Conservation (phyloP, 2,797 vertebrate species). For the Fratercula arctica region DNA sequence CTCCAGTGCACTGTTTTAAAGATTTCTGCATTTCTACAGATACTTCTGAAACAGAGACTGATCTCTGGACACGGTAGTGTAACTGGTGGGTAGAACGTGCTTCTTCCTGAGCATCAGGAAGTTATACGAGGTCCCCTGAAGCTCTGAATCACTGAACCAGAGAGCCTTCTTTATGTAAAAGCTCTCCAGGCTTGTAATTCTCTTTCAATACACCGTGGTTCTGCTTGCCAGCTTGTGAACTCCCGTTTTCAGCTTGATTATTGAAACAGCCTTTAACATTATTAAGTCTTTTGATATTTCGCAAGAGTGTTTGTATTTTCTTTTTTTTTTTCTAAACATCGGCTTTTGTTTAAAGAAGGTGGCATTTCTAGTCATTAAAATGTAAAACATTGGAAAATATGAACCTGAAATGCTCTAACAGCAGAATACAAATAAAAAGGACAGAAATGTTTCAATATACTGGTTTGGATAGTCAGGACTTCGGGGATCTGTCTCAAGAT, state of each 20-base stretch:
- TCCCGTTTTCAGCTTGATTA: neutral
- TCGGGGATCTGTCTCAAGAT: neutral
- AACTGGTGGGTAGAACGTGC: neutral
- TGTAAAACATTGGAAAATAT: neutral
- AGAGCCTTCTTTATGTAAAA: neutral
- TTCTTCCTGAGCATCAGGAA: neutral
- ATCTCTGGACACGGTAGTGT: neutral
- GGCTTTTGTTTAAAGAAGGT: neutral
- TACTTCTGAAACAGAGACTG: neutral
- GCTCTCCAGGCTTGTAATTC: neutral
- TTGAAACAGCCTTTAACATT: neutral
- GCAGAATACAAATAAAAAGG: neutral
- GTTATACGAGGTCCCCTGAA: neutral
- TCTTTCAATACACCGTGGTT: neutral
- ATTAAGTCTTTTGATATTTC: neutral
- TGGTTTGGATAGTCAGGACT: neutral
- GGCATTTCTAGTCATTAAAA: neutral
- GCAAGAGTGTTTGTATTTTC: neutral
- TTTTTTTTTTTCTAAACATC: neutral
- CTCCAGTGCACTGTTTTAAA: neutral
- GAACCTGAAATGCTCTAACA: neutral
- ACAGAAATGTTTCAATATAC: neutral
- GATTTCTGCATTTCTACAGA: neutral
- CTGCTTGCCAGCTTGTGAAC: neutral
- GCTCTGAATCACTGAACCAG: neutral